Evolutionary conservation across 2,113 vertebrate genomes (phyloP), one percentile per base, ranked within the genome.

Genomic region (Cavia porcellus): DNA sequence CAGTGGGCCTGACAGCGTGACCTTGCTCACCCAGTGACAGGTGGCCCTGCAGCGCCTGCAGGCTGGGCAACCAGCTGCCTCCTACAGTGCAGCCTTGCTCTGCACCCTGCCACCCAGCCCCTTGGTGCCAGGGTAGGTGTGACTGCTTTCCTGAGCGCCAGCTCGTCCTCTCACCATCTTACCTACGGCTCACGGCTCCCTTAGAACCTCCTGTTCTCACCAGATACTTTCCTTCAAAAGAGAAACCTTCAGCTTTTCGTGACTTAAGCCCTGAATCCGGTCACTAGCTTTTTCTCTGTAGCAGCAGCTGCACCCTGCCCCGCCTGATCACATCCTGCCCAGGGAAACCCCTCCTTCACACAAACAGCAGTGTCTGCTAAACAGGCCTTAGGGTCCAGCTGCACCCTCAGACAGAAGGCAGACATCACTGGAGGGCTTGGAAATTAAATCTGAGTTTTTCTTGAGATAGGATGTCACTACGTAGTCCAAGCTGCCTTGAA

Each of bases 261-360:
- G 57, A 10, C 80, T 83, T 13, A 8, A 66, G 20, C 68, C 22
- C 35, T 89, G 68, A 42, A 30, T 25, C 6, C 64, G 22, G 25
- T 45, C 28, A 17, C 35, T 28, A 90, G 68, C 47, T 77, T n/a
- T 30, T 35, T n/a, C 61, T 28, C 66, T 38, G 66, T 6, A 66
- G 86, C 35, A 35, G 17, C 38, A 42, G 57, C 35, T 0, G 0
- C 6, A 4, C 1, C 20, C 5, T 6, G 57, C 59, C 68, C 1
- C 13, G 59, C 9, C 5, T 2, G 30, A 19, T 22, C 30, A 70
- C 20, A 25, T 30, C 25, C 12, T 17, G 28, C 4, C 30, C 38
- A 35, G 15, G 50, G 86, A 55, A 57, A 3, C 5, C 47, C 35
- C 47, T 47, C 30, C 17, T 38, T 61, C 92, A 32, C 28, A 72